A percentile compares a stretch with the other conserved stretches of the same genome.
These are phyloP conservation scores for Hypomecis atomaria DNA, from an alignment of 2,888 invertebrate genomes.

Conservation along the genomic window DNA sequence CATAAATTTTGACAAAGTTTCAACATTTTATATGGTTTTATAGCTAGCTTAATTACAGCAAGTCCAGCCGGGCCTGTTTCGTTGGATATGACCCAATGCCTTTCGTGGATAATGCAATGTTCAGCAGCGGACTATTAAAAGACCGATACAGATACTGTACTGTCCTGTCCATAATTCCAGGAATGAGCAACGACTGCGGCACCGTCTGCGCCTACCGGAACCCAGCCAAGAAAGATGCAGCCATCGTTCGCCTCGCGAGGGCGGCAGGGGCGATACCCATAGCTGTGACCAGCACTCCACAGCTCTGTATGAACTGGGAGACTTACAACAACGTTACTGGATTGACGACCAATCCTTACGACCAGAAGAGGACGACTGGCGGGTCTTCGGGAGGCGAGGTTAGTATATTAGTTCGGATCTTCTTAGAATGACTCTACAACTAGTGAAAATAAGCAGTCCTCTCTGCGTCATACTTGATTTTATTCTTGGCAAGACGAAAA, in stretches of 20 bases:
- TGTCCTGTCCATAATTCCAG: constrained; percentile 64
- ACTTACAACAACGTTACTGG: constrained; percentile 95
- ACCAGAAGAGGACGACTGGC: constrained; percentile 91
- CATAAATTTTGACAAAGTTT: too few species aligned
- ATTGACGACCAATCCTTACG: constrained; percentile 94
- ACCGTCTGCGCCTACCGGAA: constrained; percentile 83
- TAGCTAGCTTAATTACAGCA: too few species aligned
- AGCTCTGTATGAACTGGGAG: constrained; percentile 96
- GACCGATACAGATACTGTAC: too few species aligned
- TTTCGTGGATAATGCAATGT: too few species aligned
- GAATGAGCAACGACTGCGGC: constrained; percentile 91
- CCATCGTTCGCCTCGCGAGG: constrained; percentile 87
- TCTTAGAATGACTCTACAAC: too few species aligned
- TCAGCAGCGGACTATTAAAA: too few species aligned
- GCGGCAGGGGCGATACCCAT: constrained; percentile 93
- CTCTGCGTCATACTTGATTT: too few species aligned
- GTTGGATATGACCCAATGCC: too few species aligned
- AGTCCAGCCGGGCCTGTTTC: too few species aligned
- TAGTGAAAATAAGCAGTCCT: too few species aligned
- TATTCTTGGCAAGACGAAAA: too few species aligned
- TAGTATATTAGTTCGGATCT: constrained; percentile 38
- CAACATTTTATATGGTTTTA: too few species aligned
- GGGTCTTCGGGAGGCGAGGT: constrained; percentile 97
- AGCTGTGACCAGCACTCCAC: constrained; percentile 95
- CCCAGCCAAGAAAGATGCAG: constrained; percentile 89